These are phyloP conservation scores for Andricus quercusramuli DNA, from an alignment of 2,888 invertebrate genomes.

Conservation along the genomic window DNA sequence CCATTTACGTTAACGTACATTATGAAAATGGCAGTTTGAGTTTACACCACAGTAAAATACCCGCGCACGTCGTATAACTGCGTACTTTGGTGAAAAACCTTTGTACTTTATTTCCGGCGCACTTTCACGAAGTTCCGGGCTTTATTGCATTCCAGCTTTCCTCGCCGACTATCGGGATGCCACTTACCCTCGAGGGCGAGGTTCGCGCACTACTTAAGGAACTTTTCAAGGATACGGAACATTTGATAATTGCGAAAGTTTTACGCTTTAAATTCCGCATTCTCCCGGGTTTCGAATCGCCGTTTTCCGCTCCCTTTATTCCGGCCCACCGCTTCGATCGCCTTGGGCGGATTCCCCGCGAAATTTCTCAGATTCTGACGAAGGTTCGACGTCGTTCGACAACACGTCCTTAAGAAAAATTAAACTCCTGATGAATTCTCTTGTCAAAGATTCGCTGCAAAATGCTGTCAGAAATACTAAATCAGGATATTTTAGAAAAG, in stretches of 20 bases:
- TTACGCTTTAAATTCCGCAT: constrained; percentile 62
- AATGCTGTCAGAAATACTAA: too few relatives aligned
- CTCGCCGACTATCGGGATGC: constrained; percentile 41
- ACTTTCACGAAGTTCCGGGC: constrained; percentile 56
- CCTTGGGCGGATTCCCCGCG: background rate
- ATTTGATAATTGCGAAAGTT: constrained; percentile 77
- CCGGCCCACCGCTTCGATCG: background rate
- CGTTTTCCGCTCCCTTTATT: background rate
- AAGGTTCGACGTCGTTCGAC: background rate
- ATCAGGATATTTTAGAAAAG: too few relatives aligned
- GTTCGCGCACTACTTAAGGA: constrained; percentile 64
- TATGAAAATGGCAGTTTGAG: background rate
- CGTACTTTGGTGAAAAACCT: constrained; percentile 50
- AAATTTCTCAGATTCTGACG: constrained; percentile 3
- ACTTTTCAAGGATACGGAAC: constrained; percentile 75
- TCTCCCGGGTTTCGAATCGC: background rate
- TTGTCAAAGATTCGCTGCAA: background rate
- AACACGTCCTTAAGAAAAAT: background rate
- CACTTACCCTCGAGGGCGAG: constrained; percentile 44
- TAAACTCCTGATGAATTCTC: background rate
- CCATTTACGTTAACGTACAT: background rate
- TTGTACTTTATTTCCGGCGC: constrained; percentile 49
- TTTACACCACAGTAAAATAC: background rate
- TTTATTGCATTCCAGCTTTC: constrained; percentile 65
- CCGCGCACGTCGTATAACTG: constrained; percentile 46